These are phyloP conservation scores for Octodonta nipae DNA, from an alignment of 2,888 invertebrate species.

Conservation along the genomic window DNA sequence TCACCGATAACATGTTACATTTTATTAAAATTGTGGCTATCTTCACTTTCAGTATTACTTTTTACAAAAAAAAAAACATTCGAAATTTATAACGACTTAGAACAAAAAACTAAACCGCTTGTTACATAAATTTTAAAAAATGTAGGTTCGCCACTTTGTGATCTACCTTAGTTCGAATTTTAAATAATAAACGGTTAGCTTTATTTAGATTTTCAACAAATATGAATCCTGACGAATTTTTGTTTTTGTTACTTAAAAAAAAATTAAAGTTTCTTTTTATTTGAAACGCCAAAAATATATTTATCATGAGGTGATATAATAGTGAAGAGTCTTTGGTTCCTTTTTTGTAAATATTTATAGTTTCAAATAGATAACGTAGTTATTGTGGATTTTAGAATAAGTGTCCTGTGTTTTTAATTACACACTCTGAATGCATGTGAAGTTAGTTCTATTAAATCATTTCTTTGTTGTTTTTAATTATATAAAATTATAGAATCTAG, in stretches of 20 bases:
- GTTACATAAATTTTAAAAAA: no score
- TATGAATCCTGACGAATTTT: slow-evolving; percentile 29
- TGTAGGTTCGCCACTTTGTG: no score
- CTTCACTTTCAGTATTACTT: no score
- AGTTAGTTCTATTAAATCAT: slow-evolving; percentile 15
- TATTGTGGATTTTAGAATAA: slow-evolving; percentile 7
- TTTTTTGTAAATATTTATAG: slow-evolving; percentile 34
- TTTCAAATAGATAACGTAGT: slow-evolving; percentile 8
- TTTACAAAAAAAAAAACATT: no score
- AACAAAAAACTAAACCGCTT: no score
- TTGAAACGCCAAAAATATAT: slow-evolving; percentile 37
- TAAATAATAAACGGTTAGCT: slow-evolving; percentile 11
- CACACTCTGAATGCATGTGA: slow-evolving; percentile 18
- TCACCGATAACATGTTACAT: no score
- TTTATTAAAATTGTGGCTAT: no score
- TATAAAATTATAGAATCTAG: slow-evolving; percentile 14
- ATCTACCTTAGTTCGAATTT: slow-evolving; percentile 4
- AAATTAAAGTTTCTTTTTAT: slow-evolving; percentile 32
- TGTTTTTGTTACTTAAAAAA: slow-evolving; percentile 37
- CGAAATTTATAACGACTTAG: no score
- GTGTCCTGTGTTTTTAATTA: slow-evolving; percentile 15
- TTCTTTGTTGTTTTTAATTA: slow-evolving; percentile 28
- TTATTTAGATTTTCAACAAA: slow-evolving; percentile 13
- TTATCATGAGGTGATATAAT: slow-evolving; percentile 31
- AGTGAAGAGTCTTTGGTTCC: slow-evolving; percentile 37